phyloP scores from a whole-genome alignment of 2,113 vertebrate genomes.

The Menura novaehollandiae region DNA sequence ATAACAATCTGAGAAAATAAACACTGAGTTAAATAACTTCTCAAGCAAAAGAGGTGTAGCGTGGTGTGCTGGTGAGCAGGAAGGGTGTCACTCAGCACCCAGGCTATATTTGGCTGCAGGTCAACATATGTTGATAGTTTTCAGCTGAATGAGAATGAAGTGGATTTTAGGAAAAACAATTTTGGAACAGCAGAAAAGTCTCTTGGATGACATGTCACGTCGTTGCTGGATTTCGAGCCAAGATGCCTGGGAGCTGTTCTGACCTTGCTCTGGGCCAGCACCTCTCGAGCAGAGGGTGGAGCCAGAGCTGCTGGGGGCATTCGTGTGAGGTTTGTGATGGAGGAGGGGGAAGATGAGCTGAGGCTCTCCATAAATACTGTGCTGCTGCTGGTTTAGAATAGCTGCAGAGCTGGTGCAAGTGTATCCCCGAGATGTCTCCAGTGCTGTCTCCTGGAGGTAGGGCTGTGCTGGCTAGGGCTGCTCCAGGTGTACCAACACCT shows the following conservation, averaged over 20 bases:
- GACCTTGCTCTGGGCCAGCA: background rate
- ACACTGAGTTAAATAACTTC: background rate
- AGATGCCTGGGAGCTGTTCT: background rate
- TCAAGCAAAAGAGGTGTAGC: background rate
- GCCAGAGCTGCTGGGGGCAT: background rate
- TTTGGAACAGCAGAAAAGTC: background rate
- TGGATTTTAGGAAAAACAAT: background rate
- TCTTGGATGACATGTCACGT: accelerated
- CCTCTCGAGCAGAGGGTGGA: background rate
- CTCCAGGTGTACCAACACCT: background rate
- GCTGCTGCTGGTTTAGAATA: background rate
- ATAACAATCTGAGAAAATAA: slow-evolving; percentile 22
- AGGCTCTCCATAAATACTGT: background rate
- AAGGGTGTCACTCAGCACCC: background rate
- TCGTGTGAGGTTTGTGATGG: background rate
- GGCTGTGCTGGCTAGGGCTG: background rate
- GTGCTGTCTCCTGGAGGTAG: background rate
- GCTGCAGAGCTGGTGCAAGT: background rate
- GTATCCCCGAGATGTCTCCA: background rate
- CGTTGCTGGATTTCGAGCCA: background rate
- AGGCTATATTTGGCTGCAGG: background rate
- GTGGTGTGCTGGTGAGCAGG: background rate
- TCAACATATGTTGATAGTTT: background rate
- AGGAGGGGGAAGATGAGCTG: background rate
- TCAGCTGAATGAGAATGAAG: background rate